phyloP scores from a whole-genome alignment of 2,888 invertebrate species.

The Helicoverpa assulta region DNA sequence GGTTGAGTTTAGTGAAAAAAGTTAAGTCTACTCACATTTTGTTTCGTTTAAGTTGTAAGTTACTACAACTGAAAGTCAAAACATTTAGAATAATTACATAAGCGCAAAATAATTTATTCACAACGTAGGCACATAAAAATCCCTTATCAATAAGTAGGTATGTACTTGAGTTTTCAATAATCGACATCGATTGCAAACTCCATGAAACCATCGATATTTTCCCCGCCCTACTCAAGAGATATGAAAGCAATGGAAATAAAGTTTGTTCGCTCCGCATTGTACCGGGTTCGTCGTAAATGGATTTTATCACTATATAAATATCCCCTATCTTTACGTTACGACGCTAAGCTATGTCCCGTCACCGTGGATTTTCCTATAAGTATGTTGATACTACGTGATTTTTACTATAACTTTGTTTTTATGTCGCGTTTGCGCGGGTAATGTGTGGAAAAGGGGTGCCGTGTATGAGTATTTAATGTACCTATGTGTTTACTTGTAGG shows the following conservation, averaged over 20 bases:
- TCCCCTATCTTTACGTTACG: constrained; percentile 77
- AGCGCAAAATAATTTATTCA: too few relatives aligned
- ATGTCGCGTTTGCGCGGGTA: constrained; percentile 48
- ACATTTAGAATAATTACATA: too few relatives aligned
- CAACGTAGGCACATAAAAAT: too few relatives aligned
- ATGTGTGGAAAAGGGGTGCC: constrained; percentile 44
- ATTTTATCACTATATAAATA: constrained; percentile 89
- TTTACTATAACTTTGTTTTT: constrained; percentile 57
- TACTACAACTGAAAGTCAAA: too few relatives aligned
- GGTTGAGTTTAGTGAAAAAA: too few relatives aligned
- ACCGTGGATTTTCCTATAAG: constrained; percentile 60
- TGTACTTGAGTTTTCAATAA: neutral
- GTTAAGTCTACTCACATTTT: too few relatives aligned
- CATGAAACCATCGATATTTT: constrained; percentile 41
- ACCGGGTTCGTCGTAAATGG: constrained; percentile 84
- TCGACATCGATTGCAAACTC: neutral
- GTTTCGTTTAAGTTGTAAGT: too few relatives aligned
- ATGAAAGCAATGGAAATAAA: constrained; percentile 89
- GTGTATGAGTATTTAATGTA: constrained; percentile 42
- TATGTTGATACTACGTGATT: constrained; percentile 60
- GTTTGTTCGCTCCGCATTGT: constrained; percentile 86
- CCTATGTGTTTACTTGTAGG: neutral
- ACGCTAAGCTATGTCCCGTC: constrained; percentile 66
- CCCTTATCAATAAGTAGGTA: too few relatives aligned
- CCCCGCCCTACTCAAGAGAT: constrained; percentile 76